Base-by-base conservation (phyloP, 2,888 invertebrate species). In the Cartodere bifasciata region DNA sequence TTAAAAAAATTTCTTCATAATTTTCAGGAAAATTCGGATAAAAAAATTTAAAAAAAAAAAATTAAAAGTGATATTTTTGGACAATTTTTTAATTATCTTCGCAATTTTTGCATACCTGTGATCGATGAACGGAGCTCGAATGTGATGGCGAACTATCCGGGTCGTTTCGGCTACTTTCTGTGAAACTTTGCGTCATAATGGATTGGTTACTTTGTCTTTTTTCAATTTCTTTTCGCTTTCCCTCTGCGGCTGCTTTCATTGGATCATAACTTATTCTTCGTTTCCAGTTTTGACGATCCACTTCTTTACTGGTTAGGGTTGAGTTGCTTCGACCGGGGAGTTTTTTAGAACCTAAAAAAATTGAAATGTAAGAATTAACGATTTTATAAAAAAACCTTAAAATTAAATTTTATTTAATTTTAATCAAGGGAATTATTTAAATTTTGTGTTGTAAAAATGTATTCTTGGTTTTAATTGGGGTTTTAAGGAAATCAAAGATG, bases 211-310 rank as follows among this genome's bases (percentile, higher is more conserved):
- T 39, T 39, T 55, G 46, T 39, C 60, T 60, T 34, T 64, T 65
- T 3, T 65, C 68, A 39, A 67, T 56, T 45, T 68, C 68, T 50
- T 72, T 75, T 49, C 70, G 72, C 49, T 72, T 76, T 13, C 83
- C 90, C 54, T 90, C 87, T 12, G 86, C 86, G 0, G 91, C 92
- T 0, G 92, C 87, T 56, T 82, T 85, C 73, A 87, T 79, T 15
- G 94, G 94, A 64, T 95, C 91, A 61, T 95, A 95, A 45, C 85
- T 88, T 48, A 92, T 92, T 39, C 95, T 68, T 35, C 94, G 71
- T 54, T 91, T 87, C 94, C 94, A 95, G 64, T 92, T 92, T 57
- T 88, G 88, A 65, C 88, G 76, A 52, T 87, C 84, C 5, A 78
- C 75, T 58, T 90, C 88, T 56, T 80, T 75, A 24, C 76, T 67